A percentile compares a stretch with the other conserved stretches of the same genome.
Evolutionary conservation across 2,113 vertebrate species (phyloP).

Genomic region (Falco punctatus): DNA sequence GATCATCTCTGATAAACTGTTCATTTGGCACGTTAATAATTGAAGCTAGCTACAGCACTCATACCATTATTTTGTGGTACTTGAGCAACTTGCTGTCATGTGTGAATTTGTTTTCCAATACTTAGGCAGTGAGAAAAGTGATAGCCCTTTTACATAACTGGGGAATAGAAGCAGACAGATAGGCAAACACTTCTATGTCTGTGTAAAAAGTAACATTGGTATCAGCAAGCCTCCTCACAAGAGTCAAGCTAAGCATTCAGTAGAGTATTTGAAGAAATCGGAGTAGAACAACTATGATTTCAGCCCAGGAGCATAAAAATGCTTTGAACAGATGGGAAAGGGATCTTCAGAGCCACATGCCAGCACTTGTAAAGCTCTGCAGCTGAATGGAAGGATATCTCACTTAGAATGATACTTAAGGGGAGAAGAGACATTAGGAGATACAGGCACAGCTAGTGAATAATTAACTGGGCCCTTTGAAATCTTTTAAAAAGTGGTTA

Average conservation of each 20-base stretch:
- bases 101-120: background rate
- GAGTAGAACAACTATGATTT: background rate
- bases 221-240: background rate
- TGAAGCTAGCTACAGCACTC: background rate
- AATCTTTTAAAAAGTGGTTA: background rate
- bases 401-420: background rate
- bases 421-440: background rate
- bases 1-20: background rate
- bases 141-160: background rate
- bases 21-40: background rate
- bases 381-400: background rate
- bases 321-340: background rate
- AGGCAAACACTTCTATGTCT: accelerated
- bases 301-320: background rate
- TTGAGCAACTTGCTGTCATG: background rate
- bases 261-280: background rate
- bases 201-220: accelerated
- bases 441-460: background rate
- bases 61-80: accelerated
- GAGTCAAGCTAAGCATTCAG: background rate
- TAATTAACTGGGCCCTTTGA: background rate
- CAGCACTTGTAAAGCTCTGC: background rate
- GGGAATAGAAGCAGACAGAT: background rate
- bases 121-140: background rate
- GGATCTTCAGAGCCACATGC: background rate